Percentiles rank a stretch among this genome's conserved stretches.
These are phyloP conservation scores for Nemoura dubitans DNA, from an alignment of 2,888 invertebrate species.

Conservation along the genomic window DNA sequence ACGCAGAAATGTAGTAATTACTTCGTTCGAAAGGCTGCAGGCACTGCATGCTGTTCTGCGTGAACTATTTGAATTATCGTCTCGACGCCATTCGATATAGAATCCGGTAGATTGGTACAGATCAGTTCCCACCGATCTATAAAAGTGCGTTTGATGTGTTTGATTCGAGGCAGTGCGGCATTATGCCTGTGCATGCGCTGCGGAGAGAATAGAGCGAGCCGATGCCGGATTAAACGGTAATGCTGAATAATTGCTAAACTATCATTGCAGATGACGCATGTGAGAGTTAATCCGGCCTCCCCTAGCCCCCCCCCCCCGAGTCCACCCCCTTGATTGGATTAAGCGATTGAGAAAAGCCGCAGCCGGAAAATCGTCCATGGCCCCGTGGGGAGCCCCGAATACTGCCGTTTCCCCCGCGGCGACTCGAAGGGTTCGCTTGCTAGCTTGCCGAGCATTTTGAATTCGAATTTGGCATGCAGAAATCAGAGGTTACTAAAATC, in stretches of 20 bases:
- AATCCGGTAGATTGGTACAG: background rate
- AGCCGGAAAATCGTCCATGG: background rate
- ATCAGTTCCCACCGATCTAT: background rate
- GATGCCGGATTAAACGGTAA: background rate
- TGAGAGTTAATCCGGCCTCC: background rate
- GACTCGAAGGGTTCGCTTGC: background rate
- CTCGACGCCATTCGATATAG: no score
- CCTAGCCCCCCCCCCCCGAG: background rate
- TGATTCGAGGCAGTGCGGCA: background rate
- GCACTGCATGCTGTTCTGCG: background rate
- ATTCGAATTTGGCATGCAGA: no score
- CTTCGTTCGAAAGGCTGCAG: background rate
- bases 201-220: background rate
- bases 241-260: slow-evolving; percentile 7
- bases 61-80: background rate
- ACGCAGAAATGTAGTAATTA: background rate
- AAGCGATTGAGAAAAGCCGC: slow-evolving; percentile 7
- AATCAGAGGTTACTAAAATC: no score
- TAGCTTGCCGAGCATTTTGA: no score
- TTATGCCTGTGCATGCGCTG: background rate
- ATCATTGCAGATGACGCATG: slow-evolving; percentile 12
- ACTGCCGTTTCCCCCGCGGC: background rate
- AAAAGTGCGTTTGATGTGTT: no score
- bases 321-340: background rate
- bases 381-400: background rate